These are phyloP conservation scores for Meloe dianella DNA, from an alignment of 2,888 invertebrate species.

Conservation along the genomic window DNA sequence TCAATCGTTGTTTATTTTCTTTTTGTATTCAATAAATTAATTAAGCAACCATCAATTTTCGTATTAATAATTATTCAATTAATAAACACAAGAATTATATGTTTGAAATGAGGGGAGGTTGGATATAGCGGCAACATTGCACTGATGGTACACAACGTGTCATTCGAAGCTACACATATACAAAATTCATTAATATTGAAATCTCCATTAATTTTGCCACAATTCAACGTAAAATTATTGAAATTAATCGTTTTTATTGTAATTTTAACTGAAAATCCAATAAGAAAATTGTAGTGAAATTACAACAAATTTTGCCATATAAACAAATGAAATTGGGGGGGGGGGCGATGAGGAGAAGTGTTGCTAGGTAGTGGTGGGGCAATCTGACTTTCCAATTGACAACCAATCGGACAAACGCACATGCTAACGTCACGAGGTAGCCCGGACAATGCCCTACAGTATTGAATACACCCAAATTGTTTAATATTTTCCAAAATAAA, in stretches of 20 bases:
- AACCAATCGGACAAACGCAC: conserved; percentile 51
- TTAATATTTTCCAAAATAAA: conserved; percentile 14
- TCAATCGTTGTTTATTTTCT: too few species aligned
- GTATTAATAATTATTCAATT: too few species aligned
- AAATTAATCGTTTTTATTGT: background rate
- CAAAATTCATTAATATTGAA: too few species aligned
- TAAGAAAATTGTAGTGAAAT: too few species aligned
- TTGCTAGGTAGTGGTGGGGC: conserved; percentile 27
- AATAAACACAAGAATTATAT: too few species aligned
- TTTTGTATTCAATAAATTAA: too few species aligned
- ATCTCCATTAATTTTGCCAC: background rate
- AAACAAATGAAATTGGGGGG: too few species aligned
- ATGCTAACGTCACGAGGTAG: conserved; percentile 54
- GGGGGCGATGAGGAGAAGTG: too few species aligned
- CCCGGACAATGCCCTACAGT: conserved; percentile 49
- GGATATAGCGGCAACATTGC: background rate
- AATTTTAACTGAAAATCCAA: too few species aligned
- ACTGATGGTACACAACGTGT: conserved; percentile 41
- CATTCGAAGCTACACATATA: conserved; percentile 1
- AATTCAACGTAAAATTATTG: background rate
- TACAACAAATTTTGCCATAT: too few species aligned
- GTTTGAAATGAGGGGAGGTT: background rate
- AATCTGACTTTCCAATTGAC: conserved; percentile 36
- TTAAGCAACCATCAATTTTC: too few species aligned
- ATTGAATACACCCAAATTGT: conserved; percentile 6